Base-by-base conservation (phyloP, 2,113 vertebrate genomes). In the Anhinga rufa region DNA sequence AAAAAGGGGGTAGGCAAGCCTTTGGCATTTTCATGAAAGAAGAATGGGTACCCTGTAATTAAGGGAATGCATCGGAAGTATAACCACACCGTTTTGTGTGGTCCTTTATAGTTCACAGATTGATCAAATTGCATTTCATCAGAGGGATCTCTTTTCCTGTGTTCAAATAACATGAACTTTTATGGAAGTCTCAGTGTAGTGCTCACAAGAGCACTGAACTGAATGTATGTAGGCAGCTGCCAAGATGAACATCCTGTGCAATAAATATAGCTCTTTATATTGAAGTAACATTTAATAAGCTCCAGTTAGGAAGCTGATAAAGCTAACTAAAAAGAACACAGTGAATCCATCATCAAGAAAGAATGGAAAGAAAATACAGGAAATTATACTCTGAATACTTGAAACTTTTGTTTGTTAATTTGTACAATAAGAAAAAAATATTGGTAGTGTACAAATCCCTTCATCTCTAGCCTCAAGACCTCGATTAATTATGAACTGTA, bases 221-320 rank as follows among this genome's bases (percentile, higher is more conserved):
- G 28, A 90, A 94, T 34, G 61, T 10, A 24, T 34, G 60, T 76
- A 86, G 46, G 85, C 79, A 92, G 87, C 71, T 91, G 95, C 76
- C 82, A 94, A 72, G 51, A 70, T 4, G 62, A 97, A 90, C 82
- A 88, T 54, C 91, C 92, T 71, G 86, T 68, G 68, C 92, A 89
- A 95, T 70, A 95, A 93, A 92, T 88, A 88, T 21, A 84, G 54
- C 44, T 95, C 75, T 71, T 93, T 91, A 87, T 57, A 87, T 7
- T 88, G 72, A 91, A 91, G 71, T 60, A 92, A 90, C 65, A 42
- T 86, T 82, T 94, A 89, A 88, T 77, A 88, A 90, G 48, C 34
- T 69, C 60, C 44, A 66, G 34, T 79, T 82, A 92, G 52, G 84
- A 90, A 84, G 65, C 72, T 68, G 64, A 92, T 64, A 92, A 86